These are phyloP conservation scores for Melanerpes aurifrons DNA, from an alignment of 2,113 vertebrate genomes.

Conservation along the genomic window DNA sequence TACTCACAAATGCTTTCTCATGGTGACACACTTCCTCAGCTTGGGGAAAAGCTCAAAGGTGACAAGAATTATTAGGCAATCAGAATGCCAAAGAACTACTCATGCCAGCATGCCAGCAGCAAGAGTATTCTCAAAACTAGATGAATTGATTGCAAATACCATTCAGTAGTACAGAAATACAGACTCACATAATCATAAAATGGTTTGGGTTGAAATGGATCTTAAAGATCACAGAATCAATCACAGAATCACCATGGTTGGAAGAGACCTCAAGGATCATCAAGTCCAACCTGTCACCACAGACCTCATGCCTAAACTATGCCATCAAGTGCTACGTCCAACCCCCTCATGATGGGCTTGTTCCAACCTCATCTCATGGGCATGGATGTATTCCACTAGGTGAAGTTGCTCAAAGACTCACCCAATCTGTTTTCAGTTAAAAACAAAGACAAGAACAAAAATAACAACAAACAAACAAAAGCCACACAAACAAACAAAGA, in stretches of 20 bases:
- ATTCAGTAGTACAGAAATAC: neutral
- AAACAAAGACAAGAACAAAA: neutral
- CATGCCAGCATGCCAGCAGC: neutral
- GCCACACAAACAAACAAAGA: neutral
- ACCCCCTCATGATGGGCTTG: neutral
- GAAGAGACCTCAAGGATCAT: too few species aligned
- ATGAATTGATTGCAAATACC: neutral
- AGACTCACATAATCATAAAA: neutral
- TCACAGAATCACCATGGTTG: too few species aligned
- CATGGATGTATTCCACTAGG: neutral
- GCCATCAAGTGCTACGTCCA: too few species aligned
- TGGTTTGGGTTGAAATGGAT: neutral
- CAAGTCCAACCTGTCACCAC: too few species aligned
- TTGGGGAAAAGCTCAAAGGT: neutral
- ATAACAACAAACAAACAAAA: too few species aligned
- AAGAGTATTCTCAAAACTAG: neutral
- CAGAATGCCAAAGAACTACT: neutral
- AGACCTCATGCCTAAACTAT: too few species aligned
- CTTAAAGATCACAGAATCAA: neutral
- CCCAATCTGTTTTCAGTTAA: neutral
- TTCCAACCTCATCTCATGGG: rapidly evolving
- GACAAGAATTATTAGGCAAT: neutral
- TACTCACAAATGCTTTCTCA: neutral
- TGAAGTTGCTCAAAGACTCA: neutral
- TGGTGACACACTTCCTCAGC: neutral